Evolutionary conservation across 2,797 vertebrate species (phyloP).

Genomic region (Myripristis jacobus): DNA sequence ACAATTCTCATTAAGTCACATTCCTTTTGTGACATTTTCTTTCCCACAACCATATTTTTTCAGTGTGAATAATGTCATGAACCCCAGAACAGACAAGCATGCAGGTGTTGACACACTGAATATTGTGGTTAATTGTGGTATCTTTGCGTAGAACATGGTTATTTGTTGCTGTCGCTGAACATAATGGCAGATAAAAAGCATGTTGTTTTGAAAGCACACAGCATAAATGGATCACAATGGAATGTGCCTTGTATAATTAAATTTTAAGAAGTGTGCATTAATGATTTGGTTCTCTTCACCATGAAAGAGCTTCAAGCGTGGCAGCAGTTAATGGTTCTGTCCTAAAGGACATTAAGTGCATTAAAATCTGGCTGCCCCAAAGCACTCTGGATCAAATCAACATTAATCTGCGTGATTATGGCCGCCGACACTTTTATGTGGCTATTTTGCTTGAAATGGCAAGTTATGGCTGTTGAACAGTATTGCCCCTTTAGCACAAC

Average conservation of each 20-base stretch:
- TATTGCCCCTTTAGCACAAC: constrained; percentile 47
- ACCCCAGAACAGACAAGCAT: not conserved
- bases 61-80: not conserved
- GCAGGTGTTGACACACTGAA: constrained; percentile 34
- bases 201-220: constrained; percentile 31
- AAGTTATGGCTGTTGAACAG: too few relatives aligned
- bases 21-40: constrained; percentile 11
- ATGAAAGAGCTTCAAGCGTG: not conserved
- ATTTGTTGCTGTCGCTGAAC: constrained; percentile 32
- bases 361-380: constrained; percentile 53
- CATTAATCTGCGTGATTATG: constrained; percentile 51
- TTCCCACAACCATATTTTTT: not conserved
- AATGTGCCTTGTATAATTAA: constrained; percentile 9
- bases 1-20: constrained; percentile 17
- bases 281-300: too few relatives aligned
- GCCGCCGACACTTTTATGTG: constrained; percentile 64
- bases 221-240: constrained; percentile 19
- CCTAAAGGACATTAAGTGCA: constrained; percentile 47
- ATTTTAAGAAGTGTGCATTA: constrained; percentile 6
- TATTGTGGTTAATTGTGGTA: constrained; percentile 20
- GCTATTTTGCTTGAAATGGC: constrained; percentile 71
- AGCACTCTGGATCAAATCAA: constrained; percentile 61
- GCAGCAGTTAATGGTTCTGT: constrained; percentile 17
- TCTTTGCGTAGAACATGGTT: constrained; percentile 19
- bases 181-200: constrained; percentile 42